Evolutionary conservation across 2,797 vertebrate genomes (phyloP).

Genomic region (Molossus alvarezi): DNA sequence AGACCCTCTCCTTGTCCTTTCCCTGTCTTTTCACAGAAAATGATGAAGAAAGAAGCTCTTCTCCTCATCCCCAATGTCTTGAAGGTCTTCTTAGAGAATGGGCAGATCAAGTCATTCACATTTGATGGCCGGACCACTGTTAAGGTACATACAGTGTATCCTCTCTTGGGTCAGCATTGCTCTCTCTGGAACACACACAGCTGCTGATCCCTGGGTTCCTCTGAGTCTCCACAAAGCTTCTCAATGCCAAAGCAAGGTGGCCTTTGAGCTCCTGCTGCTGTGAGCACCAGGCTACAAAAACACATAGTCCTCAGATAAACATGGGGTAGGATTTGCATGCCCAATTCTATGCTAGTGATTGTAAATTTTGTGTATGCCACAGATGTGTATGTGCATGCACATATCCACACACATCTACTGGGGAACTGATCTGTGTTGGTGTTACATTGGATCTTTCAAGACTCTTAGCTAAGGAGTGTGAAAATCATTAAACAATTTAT

Average conservation of each 20-base stretch:
- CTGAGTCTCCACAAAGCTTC: not conserved
- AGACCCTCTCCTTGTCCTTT: constrained; percentile 40
- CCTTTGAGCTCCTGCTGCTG: constrained; percentile 53
- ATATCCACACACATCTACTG: not conserved
- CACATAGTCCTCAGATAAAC: not conserved
- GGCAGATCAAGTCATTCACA: constrained; percentile 99
- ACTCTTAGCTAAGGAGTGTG: constrained; percentile 25
- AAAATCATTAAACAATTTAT: constrained; percentile 74
- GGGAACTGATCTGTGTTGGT: constrained; percentile 17
- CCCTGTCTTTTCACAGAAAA: constrained; percentile 90
- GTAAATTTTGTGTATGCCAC: not conserved
- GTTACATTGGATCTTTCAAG: not conserved
- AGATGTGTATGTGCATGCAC: not conserved
- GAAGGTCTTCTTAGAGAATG: constrained; percentile 99
- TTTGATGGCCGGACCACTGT: constrained; percentile 99
- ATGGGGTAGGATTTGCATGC: not conserved
- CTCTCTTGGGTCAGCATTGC: fast-evolving
- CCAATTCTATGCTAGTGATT: constrained; percentile 24
- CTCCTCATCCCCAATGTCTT: constrained; percentile 99
- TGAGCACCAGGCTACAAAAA: constrained; percentile 44
- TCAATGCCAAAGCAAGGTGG: not conserved
- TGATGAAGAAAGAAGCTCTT: constrained; percentile 99
- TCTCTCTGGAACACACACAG: not conserved
- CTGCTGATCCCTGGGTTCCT: not conserved
- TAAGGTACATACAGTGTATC: constrained; percentile 92